A percentile compares a stretch with the other conserved stretches of the same genome.
phyloP scores from a whole-genome alignment of 2,113 vertebrate species.

The Tiliqua scincoides region DNA sequence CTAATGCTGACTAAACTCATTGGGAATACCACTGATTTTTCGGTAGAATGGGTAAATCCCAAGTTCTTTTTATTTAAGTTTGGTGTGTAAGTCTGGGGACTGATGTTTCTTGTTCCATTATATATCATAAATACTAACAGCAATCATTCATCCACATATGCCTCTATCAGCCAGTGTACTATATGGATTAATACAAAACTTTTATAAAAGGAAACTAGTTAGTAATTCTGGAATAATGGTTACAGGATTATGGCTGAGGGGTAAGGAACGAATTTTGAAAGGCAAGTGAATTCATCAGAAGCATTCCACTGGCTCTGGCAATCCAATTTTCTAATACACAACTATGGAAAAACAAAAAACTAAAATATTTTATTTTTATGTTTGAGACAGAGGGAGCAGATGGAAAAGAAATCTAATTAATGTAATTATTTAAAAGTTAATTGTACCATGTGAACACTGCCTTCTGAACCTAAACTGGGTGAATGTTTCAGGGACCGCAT shows the following conservation, averaged over 20 bases:
- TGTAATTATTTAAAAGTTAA: too few species aligned
- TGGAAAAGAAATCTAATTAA: background rate
- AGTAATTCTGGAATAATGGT: conserved; percentile 25
- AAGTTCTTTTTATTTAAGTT: background rate
- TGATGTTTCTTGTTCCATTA: background rate
- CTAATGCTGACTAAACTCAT: background rate
- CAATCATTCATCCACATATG: conserved; percentile 2
- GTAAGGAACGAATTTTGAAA: conserved; percentile 1
- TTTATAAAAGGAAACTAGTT: background rate
- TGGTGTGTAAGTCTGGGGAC: background rate
- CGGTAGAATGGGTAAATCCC: background rate
- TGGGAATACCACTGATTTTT: background rate
- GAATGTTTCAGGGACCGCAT: too few species aligned
- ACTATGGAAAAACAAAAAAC: conserved; percentile 24
- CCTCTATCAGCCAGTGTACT: background rate
- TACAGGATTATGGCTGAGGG: background rate
- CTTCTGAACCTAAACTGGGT: too few species aligned
- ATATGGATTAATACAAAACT: conserved; percentile 2
- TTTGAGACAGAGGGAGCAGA: background rate
- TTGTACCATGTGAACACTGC: too few species aligned
- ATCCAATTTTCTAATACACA: conserved; percentile 25
- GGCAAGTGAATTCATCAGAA: conserved; percentile 16
- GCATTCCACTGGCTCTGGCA: background rate
- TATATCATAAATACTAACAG: background rate
- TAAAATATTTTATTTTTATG: background rate